These are phyloP conservation scores for Agrypnus murinus DNA, from an alignment of 2,888 invertebrate species.

Conservation along the genomic window DNA sequence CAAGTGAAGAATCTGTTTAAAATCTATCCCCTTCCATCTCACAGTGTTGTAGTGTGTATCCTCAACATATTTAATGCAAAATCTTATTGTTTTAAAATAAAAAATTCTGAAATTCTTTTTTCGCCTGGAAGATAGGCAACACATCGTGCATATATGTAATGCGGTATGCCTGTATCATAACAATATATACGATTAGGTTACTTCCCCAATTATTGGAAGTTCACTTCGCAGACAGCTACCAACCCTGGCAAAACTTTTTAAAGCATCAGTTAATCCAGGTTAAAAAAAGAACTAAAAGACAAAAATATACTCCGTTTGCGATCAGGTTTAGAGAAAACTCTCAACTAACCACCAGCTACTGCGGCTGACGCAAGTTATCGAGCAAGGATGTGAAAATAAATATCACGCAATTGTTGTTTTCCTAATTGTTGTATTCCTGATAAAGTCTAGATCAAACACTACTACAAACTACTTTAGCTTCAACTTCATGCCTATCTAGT, in stretches of 20 bases:
- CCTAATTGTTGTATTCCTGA: background rate
- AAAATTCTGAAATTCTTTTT: no score
- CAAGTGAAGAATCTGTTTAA: no score
- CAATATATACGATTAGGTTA: no score
- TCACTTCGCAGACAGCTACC: constrained; percentile 1
- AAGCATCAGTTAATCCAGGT: background rate
- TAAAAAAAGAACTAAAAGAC: constrained; percentile 6
- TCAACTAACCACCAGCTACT: constrained; percentile 1
- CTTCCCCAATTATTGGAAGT: no score
- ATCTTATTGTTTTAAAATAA: no score
- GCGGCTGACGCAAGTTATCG: background rate
- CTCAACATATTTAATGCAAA: no score
- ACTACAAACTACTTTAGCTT: constrained; percentile 6
- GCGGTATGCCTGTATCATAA: no score
- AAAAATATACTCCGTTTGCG: background rate
- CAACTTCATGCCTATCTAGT: constrained; percentile 6
- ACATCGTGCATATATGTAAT: no score
- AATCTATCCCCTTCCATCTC: no score
- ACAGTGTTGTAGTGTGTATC: no score
- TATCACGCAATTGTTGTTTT: background rate
- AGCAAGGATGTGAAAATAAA: constrained; percentile 12
- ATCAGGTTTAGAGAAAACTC: constrained; percentile 2
- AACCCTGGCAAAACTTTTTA: constrained; percentile 8
- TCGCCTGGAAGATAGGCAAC: no score
- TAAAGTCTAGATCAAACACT: background rate